Base-by-base conservation (phyloP, 2,888 invertebrate genomes). In the Lasioglossum vierecki region DNA sequence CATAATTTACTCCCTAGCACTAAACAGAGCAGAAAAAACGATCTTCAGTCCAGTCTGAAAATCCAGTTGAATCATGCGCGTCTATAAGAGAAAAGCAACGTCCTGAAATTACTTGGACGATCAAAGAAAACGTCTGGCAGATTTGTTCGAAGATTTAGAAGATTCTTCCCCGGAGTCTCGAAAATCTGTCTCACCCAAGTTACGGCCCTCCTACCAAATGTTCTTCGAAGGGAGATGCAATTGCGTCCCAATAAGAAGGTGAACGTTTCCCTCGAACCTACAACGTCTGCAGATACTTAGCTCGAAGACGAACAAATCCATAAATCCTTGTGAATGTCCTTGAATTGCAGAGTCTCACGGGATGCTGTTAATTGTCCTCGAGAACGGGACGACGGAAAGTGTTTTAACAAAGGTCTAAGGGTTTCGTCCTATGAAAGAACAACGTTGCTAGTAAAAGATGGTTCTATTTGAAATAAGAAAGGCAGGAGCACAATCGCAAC, bases 231-330 rank as follows among this genome's bases (percentile, higher is more conserved):
- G 57, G 1, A 57, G 57, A 57, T 57, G 57, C 57, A 57, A 57
- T 57, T n/a, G 57, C 57, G n/a, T n/a, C 11, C 63, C 63, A 63
- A 63, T 30, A 63, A 63, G 63, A 63, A 63, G 18, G 63, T 15
- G 63, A 63, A 63, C 30, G 26, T 15, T 30, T 26, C 15, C 63
- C 30, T n/a, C n/a, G 57, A 11, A 57, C n/a, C 30, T 63, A 30
- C 63, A 63, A 63, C 63, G 26, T 63, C 63, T 15, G 63, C 63
- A 30, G 63, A 30, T 30, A 15, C 63, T 63, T 63, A 18, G 15
- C 15, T 30, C 63, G 15, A 15, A 26, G 30, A 13, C 15, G 63
- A 63, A 30, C 63, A 30, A 30, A 63, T 63, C 63, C 63, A 63
- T 63, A 63, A 30, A 63, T 63, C 30, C 63, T 30, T 63, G 18